Percentiles rank a stretch among this genome's conserved stretches.
These are phyloP conservation scores for Xyrichtys novacula DNA, from an alignment of 2,797 vertebrate species.

Conservation along the genomic window DNA sequence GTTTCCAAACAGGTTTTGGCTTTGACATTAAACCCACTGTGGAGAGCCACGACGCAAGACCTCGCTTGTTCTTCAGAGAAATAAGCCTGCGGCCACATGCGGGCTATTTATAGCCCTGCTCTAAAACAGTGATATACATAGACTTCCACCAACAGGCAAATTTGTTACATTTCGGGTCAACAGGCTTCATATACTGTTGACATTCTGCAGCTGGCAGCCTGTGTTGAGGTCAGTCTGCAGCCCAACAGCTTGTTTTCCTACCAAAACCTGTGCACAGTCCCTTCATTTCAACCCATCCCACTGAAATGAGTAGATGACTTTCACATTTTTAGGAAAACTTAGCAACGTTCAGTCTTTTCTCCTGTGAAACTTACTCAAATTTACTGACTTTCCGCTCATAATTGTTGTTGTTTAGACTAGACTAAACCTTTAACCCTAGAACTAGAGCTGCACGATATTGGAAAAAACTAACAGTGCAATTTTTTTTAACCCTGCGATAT, in stretches of 20 bases:
- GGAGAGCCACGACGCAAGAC: constrained; percentile 35
- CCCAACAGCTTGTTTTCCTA: constrained; percentile 17
- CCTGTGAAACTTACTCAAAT: too few species aligned
- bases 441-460: too few species aligned
- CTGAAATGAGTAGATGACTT: background rate
- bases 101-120: constrained; percentile 68
- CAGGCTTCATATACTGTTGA: constrained; percentile 13
- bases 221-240: constrained; percentile 27
- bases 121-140: constrained; percentile 57
- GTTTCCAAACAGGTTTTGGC: constrained; percentile 44
- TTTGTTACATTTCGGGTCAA: constrained; percentile 14
- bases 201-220: constrained; percentile 39
- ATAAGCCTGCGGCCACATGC: constrained; percentile 42
- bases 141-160: constrained; percentile 35
- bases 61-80: constrained; percentile 8
- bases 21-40: constrained; percentile 51
- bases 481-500: too few species aligned
- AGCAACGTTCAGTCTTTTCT: too few species aligned
- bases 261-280: constrained; percentile 15
- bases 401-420: too few species aligned
- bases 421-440: too few species aligned
- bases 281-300: background rate
- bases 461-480: too few species aligned
- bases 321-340: too few species aligned
- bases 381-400: too few species aligned